Evolutionary conservation across 2,797 vertebrate species (phyloP).

Genomic region (Siniperca obscura): DNA sequence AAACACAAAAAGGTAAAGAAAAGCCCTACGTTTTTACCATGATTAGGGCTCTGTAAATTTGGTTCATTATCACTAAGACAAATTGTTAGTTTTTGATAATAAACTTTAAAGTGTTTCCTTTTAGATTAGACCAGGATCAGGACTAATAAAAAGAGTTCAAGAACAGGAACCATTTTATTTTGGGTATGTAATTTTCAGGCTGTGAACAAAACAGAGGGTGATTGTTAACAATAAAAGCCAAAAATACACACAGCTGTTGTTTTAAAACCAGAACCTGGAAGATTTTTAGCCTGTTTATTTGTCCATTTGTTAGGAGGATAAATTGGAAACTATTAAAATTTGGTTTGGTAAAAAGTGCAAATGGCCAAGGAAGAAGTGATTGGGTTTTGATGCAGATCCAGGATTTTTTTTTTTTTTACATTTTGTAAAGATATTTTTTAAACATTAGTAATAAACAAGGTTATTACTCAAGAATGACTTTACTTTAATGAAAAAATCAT

Average conservation of each 20-base stretch:
- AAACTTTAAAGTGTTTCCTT: neutral
- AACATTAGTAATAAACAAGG: too few relatives aligned
- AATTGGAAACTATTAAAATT: constrained; percentile 10
- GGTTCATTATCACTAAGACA: neutral
- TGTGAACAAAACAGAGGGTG: neutral
- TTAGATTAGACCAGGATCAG: neutral
- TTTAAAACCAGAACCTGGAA: neutral
- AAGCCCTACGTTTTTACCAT: neutral
- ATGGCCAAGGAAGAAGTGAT: neutral
- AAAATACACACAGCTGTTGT: neutral
- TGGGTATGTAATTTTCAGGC: neutral
- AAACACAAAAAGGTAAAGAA: neutral
- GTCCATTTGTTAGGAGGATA: neutral
- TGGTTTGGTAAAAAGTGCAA: neutral
- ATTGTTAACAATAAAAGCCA: neutral
- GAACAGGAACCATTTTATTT: neutral
- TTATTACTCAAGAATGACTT: too few relatives aligned
- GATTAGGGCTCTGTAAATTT: neutral
- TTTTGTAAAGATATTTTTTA: neutral
- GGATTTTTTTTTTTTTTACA: neutral
- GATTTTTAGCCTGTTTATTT: neutral
- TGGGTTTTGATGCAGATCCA: neutral
- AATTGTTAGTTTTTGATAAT: neutral
- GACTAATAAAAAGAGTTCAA: neutral
- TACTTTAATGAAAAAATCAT: too few relatives aligned